Base-by-base conservation (phyloP, 2,797 vertebrate species). In the Gymnodraco acuticeps region DNA sequence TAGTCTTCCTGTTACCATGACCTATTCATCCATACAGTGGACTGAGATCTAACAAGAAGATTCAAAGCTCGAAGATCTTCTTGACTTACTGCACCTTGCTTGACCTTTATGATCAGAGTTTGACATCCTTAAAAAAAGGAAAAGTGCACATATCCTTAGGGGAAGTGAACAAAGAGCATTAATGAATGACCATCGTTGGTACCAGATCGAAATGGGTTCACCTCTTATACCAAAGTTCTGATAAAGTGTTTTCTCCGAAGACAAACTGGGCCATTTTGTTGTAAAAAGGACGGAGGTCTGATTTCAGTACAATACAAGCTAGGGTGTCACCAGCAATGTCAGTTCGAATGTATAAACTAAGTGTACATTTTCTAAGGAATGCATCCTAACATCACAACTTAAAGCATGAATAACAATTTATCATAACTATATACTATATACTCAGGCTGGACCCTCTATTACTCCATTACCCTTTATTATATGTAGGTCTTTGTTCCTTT, bases 11-110 rank as follows among this genome's bases (percentile, higher is more conserved):
- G 68, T 27, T 27, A 27, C 27, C 27, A 27, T 27, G 27, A 27
- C 27, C 27, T 27, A 27, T 27, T 27, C 27, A 47, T 62, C 64
- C 45, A 41, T 63, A 63, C 66, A 16, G 59, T 16, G 15, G 52
- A 63, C 20, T 38, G 46, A 73, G 61, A 53, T 67, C 46, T 72
- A 38, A 14, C n/a, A 45, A 58, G 75, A 51, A 71, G 67, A 63
- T 73, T 27, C 64, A n/a, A 61, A 56, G 67, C 58, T 68, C 62
- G 63, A 61, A 69, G 47, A 61, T 55, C 0, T 9, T 38, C 33
- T 38, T 38, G 33, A 33, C 31, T 33, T 33, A 33, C 6, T 55
- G 9, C 19, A 27, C 8, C 20, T 23, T 17, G 4, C 1, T 27
- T 3, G 4, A 55, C n/a, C 15, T 19, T n/a, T n/a, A 56, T 19